Conservation (phyloP, 2,888 invertebrate species). For the Hydriomena furcata region DNA sequence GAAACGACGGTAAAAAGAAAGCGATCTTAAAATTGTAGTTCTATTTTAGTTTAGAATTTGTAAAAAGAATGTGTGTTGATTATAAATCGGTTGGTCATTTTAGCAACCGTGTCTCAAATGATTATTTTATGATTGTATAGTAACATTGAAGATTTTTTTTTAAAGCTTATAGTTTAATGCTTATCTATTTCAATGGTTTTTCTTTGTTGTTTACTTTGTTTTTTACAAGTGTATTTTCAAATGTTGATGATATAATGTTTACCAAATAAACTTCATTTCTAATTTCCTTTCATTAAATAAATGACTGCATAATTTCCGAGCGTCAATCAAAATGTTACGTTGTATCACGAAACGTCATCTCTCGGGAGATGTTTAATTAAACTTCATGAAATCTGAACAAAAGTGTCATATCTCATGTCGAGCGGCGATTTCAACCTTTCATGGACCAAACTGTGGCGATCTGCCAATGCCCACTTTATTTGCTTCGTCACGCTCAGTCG, state of each 20-base stretch:
- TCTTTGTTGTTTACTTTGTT: background rate
- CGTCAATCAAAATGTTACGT: slow-evolving; percentile 59
- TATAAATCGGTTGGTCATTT: no score
- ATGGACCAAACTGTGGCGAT: slow-evolving; percentile 47
- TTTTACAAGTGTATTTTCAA: background rate
- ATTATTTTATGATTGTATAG: no score
- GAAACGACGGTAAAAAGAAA: slow-evolving; percentile 41
- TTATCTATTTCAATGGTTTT: no score
- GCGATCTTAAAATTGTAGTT: slow-evolving; percentile 29
- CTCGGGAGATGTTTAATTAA: slow-evolving; percentile 63
- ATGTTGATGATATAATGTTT: no score
- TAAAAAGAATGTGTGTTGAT: no score
- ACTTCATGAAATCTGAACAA: slow-evolving; percentile 62
- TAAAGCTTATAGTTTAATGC: no score
- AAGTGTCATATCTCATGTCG: slow-evolving; percentile 59
- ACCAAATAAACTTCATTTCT: background rate
- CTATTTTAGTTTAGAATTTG: slow-evolving; percentile 1
- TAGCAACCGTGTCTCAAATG: no score
- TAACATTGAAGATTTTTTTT: no score
- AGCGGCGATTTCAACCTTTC: slow-evolving; percentile 48
- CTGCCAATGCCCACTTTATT: slow-evolving; percentile 36
- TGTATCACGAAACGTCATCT: slow-evolving; percentile 48
- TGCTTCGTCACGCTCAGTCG: slow-evolving; percentile 14
- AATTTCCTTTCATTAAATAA: slow-evolving; percentile 12
- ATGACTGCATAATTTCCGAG: slow-evolving; percentile 56